Evolutionary conservation across 2,888 invertebrate genomes (phyloP).

Genomic region (Drosophila borealis): DNA sequence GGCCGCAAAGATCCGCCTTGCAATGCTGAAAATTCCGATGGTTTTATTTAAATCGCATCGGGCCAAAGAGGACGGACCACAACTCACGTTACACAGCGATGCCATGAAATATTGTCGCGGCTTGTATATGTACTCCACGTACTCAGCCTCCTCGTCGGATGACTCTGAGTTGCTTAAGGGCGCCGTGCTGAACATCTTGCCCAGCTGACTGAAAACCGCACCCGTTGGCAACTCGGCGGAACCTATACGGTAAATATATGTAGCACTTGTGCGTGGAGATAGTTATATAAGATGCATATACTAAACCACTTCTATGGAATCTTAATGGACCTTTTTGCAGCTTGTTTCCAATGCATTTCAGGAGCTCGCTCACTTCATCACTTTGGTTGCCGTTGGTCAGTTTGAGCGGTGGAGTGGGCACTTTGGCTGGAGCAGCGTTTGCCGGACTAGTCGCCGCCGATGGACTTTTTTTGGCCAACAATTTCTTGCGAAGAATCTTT

Average conservation of each 20-base stretch:
- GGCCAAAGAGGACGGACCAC: background rate
- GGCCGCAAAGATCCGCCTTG: conserved; percentile 76
- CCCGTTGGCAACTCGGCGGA: conserved; percentile 55
- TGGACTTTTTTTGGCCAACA: conserved; percentile 50
- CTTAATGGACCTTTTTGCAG: conserved; percentile 56
- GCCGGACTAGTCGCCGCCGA: background rate
- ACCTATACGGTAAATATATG: conserved; percentile 9
- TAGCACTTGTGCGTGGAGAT: background rate
- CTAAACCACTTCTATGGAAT: background rate
- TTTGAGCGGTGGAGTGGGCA: background rate
- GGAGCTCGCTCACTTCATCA: conserved; percentile 47
- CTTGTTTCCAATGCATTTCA: conserved; percentile 56
- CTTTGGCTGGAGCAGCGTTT: background rate
- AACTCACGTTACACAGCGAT: conserved; percentile 86
- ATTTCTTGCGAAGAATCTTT: conserved; percentile 68
- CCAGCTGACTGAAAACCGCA: conserved; percentile 77
- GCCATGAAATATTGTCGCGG: conserved; percentile 88
- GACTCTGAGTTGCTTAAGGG: conserved; percentile 80
- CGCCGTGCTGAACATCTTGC: conserved; percentile 78
- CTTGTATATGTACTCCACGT: conserved; percentile 88
- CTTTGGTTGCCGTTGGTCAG: conserved; percentile 10
- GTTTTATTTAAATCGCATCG: background rate
- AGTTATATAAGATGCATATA: conserved; percentile 3
- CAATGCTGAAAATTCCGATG: conserved; percentile 68
- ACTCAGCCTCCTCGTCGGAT: conserved; percentile 86